Evolutionary conservation across 2,888 invertebrate species (phyloP).

Genomic region (Drosophila crucigera): DNA sequence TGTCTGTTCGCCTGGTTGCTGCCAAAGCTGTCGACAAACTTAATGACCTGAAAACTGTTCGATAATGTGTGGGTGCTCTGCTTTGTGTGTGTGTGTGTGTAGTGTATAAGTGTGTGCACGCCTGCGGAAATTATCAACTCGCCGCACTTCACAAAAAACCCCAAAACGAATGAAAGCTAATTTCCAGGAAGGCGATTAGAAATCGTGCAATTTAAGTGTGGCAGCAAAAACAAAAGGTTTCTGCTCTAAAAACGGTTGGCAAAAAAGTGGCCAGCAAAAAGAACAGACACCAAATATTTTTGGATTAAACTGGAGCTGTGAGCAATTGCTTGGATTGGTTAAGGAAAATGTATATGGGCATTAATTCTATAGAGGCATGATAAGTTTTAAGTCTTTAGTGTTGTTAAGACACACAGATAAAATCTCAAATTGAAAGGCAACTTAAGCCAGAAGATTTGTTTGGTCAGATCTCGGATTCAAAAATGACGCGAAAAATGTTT

Average conservation of each 20-base stretch:
- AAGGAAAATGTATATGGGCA: not conserved
- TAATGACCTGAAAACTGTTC: constrained; percentile 85
- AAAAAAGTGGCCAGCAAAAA: constrained; percentile 44
- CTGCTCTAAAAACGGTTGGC: constrained; percentile 20
- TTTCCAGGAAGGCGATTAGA: constrained; percentile 75
- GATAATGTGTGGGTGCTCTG: constrained; percentile 76
- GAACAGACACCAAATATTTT: constrained; percentile 23
- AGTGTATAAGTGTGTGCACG: constrained; percentile 37
- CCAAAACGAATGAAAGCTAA: constrained; percentile 64
- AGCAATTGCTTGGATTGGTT: not conserved
- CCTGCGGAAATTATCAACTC: constrained; percentile 71
- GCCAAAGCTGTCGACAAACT: constrained; percentile 78
- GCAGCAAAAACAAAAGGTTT: constrained; percentile 44
- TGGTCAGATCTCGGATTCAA: not conserved
- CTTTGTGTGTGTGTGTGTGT: constrained; percentile 38
- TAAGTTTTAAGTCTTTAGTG: not conserved
- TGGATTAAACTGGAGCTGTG: constrained; percentile 21
- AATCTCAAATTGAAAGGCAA: too few relatives aligned
- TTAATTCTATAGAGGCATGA: not conserved
- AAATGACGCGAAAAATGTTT: not conserved
- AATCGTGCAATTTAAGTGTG: constrained; percentile 50
- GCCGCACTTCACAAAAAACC: constrained; percentile 44
- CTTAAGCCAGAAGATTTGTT: not conserved
- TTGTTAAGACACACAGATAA: too few relatives aligned
- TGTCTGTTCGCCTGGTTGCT: constrained; percentile 26